Base-by-base conservation (phyloP, 2,888 invertebrate genomes). In the Empis stercorea region DNA sequence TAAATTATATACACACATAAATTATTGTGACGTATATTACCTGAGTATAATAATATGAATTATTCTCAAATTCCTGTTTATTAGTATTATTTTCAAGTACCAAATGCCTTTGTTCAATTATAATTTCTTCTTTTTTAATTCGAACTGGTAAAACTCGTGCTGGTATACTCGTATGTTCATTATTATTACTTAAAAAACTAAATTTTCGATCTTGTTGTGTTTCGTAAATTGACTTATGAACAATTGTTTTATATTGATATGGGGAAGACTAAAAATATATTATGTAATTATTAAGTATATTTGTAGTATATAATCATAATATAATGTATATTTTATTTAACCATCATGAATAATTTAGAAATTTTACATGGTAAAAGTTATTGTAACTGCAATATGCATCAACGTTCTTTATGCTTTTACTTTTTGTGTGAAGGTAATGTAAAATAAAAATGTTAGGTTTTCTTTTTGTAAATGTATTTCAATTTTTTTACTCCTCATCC, bases 111-210 rank as follows among this genome's bases (percentile, higher is more conserved):
- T 52, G 48, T 44, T 54, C 51, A 20, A 54, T 46, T 15, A 50
- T 46, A n/a, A 51, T 46, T 43, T 52, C 51, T 30, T 52, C 52
- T 15, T 50, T 49, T 42, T 52, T 48, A 51, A 54, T 52, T 48
- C 49, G 51, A 34, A 43, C 45, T 41, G 47, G 47, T 37, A 44
- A 14, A 14, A 42, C 36, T 5, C 34, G 34, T 14, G 44, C 16
- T 36, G 42, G 32, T 30, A 40, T 30, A 15, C 40, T 40, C 11
- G 39, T 15, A 45, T 34, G 13, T 34, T 34, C 34, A 34, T 40
- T 40, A 40, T 39, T 45, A 32, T 45, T 32, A 23, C 32, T 34
- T 40, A 45, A 39, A 27, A 40, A 45, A 20, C 40, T 39, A 15
- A 45, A 32, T 14, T 30, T 20, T 34, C 34, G 45, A 32, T 40